Base-by-base conservation (phyloP, 2,888 invertebrate genomes). In the Euphydryas editha region DNA sequence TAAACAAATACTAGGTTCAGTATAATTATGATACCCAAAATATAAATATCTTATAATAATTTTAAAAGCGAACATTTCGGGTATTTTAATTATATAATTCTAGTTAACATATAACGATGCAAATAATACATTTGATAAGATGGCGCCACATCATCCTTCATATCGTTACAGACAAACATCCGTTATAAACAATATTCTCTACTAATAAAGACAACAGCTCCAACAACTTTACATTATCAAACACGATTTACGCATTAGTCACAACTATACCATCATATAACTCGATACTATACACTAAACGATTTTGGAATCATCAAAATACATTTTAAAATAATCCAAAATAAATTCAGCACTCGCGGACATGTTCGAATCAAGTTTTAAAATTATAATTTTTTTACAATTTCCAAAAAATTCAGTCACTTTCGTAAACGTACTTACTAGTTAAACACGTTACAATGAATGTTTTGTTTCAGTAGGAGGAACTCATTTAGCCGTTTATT, bases 121-220 rank as follows among this genome's bases (percentile, higher is more conserved):
- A 72, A 72, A 71, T 59, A 70, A 73, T 36, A 69, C 64, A 62
- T 63, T 63, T 55, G 59, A 64, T 61, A 62, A 60, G 46, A 65
- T 49, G 55, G 47, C 49, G 66, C 62, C 65, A 57, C 61, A 70
- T 74, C 69, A 72, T 69, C 73, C 68, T 61, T 73, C 74, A 77
- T 68, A 73, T 73, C n/a, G 70, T 76, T 78, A 80, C 72, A 74
- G 72, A 76, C 77, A 78, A 76, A 78, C 78, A 78, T 80, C 76
- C 76, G 76, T 76, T 70, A 76, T 74, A 73, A 75, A 78, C 73
- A 77, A 71, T 73, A 77, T 72, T 69, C 72, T 78, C 79, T 81
- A 82, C 79, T 79, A 80, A 79, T 79, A 81, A 83, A 85, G 81
- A 84, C 82, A 85, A 82, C 80, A 80, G 78, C 74, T 73, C 75